A percentile compares a stretch with the other conserved stretches of the same genome.
Conservation (phyloP, 2,797 vertebrate species). For the Tauraco hartlaubi region DNA sequence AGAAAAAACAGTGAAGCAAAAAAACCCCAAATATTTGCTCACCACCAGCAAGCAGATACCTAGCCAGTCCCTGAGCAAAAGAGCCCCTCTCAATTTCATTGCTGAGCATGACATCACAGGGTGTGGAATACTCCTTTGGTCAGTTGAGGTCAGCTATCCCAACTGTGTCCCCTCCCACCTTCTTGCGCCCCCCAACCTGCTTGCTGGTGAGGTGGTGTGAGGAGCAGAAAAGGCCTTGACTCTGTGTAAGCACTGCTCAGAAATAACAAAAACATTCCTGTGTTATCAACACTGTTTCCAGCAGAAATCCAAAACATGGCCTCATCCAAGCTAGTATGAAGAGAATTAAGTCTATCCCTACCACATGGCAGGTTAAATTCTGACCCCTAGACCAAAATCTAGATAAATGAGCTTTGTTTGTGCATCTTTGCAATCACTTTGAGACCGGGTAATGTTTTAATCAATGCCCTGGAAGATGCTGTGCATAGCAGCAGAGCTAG, state of each 20-base stretch:
- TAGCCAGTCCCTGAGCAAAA: rapidly evolving
- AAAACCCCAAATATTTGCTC: rapidly evolving
- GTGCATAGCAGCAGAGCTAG: neutral
- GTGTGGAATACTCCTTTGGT: neutral
- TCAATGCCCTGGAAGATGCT: neutral
- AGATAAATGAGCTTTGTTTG: neutral
- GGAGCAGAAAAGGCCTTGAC: neutral
- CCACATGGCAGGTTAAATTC: neutral
- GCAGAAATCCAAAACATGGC: neutral
- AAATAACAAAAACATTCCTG: rapidly evolving
- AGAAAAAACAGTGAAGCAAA: neutral
- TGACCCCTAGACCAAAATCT: neutral
- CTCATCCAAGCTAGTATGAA: neutral
- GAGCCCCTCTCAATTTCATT: neutral
- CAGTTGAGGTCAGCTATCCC: neutral
- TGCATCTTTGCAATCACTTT: neutral
- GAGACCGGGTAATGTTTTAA: neutral
- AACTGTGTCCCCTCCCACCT: neutral
- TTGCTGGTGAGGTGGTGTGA: rapidly evolving
- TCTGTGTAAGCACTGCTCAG: neutral
- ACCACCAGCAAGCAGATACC: rapidly evolving
- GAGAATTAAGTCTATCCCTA: neutral
- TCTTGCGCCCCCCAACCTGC: neutral
- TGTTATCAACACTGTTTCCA: neutral
- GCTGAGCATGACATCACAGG: rapidly evolving